Percentiles rank a stretch among this genome's conserved stretches.
phyloP scores from a whole-genome alignment of 2,797 vertebrate species.

The Masticophis lateralis region DNA sequence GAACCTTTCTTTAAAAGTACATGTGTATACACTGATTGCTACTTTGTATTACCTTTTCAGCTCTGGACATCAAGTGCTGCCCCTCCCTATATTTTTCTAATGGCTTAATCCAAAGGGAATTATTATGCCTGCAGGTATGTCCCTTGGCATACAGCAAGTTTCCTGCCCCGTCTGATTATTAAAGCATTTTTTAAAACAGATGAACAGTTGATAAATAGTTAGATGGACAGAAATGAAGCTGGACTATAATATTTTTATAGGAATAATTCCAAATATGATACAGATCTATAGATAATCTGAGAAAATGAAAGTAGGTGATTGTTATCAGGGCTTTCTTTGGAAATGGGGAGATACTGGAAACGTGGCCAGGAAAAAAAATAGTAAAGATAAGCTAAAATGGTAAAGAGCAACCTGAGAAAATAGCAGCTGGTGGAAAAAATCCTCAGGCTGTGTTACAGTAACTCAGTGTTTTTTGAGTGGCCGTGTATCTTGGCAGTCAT shows the following conservation, averaged over 20 bases:
- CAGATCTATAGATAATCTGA: not conserved
- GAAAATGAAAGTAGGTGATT: not conserved
- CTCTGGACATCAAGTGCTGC: not conserved
- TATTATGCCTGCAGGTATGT: not conserved
- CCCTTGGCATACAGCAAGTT: not conserved
- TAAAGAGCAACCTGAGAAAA: not conserved
- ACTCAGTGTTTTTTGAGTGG: not conserved
- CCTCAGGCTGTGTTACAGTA: not conserved
- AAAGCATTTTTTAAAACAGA: not conserved
- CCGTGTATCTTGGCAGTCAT: not conserved
- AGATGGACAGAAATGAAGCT: not conserved
- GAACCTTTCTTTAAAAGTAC: not conserved
- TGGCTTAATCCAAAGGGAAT: not conserved
- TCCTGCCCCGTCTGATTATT: not conserved
- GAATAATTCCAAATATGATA: not conserved
- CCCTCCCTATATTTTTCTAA: not conserved
- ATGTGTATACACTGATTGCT: not conserved
- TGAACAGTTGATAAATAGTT: not conserved
- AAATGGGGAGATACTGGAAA: not conserved
- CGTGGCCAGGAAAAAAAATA: not conserved
- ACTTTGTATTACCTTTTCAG: not conserved
- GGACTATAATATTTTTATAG: not conserved
- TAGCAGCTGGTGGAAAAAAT: not conserved
- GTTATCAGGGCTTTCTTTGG: not conserved
- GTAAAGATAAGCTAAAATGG: not conserved